Percentiles rank a stretch among this genome's conserved stretches.
phyloP scores from a whole-genome alignment of 2,113 vertebrate genomes.

The Trogon melanurus region DNA sequence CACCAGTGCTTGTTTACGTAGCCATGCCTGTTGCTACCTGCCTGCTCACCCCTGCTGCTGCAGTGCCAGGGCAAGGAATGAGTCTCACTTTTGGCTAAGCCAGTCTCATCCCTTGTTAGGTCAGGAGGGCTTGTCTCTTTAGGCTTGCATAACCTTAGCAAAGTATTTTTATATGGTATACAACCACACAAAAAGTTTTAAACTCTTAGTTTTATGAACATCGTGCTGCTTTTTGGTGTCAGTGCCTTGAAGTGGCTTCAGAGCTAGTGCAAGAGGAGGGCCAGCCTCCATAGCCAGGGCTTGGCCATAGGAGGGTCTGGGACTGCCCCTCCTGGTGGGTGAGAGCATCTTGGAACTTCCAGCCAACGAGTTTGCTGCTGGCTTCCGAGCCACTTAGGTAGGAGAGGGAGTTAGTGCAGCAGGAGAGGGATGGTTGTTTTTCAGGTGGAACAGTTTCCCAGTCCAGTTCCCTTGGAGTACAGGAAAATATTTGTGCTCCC shows the following conservation, averaged over 20 bases:
- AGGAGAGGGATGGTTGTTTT: background rate
- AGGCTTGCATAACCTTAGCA: background rate
- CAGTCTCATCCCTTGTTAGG: background rate
- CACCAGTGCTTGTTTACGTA: rapidly evolving
- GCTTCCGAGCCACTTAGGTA: background rate
- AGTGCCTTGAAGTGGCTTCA: background rate
- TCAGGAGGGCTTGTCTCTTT: background rate
- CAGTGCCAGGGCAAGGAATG: background rate
- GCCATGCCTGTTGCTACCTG: background rate
- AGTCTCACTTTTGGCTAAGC: background rate
- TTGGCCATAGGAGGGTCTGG: background rate
- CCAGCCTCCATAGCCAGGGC: background rate
- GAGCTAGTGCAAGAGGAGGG: background rate
- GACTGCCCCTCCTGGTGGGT: background rate
- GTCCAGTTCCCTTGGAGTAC: rapidly evolving
- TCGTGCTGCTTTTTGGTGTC: background rate
- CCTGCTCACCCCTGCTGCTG: background rate
- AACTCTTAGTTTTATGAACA: background rate
- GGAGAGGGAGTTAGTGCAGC: background rate
- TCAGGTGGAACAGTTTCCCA: background rate
- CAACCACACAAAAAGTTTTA: background rate
- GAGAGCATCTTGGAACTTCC: background rate
- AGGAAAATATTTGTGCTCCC: background rate
- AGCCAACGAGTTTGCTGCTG: background rate
- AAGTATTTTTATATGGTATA: background rate